Base-by-base conservation (phyloP, 2,797 vertebrate species). In the Florisuga fusca region DNA sequence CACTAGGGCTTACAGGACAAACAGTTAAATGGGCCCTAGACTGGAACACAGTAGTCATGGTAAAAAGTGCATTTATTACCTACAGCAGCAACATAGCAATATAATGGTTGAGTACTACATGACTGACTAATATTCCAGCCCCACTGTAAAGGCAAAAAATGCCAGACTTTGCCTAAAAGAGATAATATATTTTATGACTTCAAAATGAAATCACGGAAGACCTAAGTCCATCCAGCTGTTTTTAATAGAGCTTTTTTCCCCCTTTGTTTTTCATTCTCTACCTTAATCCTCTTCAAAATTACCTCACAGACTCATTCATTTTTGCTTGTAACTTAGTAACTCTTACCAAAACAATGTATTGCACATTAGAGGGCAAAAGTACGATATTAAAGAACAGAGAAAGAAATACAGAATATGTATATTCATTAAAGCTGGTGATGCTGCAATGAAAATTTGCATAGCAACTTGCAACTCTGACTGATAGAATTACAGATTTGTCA, bases 181-280 rank as follows among this genome's bases (percentile, higher is more conserved):
- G 79, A 95, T 72, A 91, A 84, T 87, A 84, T 77, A 68, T 63
- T 87, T 92, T 89, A 93, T 84, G 66, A 74, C 69, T 95, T 93
- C 62, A 91, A 92, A 93, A 95, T 87, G 69, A 94, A 96, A 93
- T 89, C 84, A 93, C 46, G 33, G 58, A 89, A 87, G 46, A 87
- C 14, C 51, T 87, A 92, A 89, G 34, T 92, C 58, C 54, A 89
- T 89, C 89, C 95, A 97, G 78, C 93, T 96, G 95, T 93, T 95
- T 62, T 89, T 92, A 94, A 93, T 59, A 84, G n/a, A 73, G 9
- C 3, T 23, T 83, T 80, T 80, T 38, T 19, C 0, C 13, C 36
- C 45, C 29, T 92, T 96, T 94, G 82, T 94, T 96, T 96, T 96
- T 86, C 76, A 86, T 96, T 92, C 66, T 90, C 84, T 92, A 84